Evolutionary conservation across 1,140 invertebrate species (phyloP).

Genomic region (Magallana gigas): DNA sequence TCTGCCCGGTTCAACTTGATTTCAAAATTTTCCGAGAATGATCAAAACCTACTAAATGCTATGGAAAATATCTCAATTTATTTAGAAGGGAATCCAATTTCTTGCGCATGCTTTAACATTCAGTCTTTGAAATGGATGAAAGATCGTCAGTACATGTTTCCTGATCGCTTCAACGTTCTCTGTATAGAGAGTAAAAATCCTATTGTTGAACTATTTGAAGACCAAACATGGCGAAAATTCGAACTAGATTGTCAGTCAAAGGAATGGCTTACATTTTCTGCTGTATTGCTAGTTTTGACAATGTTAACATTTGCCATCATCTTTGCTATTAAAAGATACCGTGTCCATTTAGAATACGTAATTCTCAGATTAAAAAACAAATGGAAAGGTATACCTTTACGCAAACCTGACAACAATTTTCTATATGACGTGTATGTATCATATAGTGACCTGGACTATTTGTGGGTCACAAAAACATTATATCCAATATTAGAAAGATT

Average conservation of each 20-base stretch:
- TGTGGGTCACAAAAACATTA: not conserved
- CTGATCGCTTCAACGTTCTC: not conserved
- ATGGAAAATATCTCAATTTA: not conserved
- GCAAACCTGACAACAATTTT: not conserved
- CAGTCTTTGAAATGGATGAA: not conserved
- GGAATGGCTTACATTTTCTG: not conserved
- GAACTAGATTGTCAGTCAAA: not conserved
- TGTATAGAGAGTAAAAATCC: not conserved
- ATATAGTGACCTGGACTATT: not conserved
- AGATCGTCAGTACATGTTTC: not conserved
- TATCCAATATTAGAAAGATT: not conserved
- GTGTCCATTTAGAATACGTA: not conserved
- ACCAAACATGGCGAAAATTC: not conserved
- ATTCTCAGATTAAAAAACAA: not conserved
- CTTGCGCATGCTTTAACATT: not conserved
- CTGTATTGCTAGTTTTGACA: not conserved
- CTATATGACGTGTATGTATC: not conserved
- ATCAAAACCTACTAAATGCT: not conserved
- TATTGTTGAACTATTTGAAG: not conserved
- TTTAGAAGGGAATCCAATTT: not conserved
- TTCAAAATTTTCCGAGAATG: not conserved
- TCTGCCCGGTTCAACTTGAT: not conserved
- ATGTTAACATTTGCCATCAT: not conserved
- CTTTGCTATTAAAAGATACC: not conserved
- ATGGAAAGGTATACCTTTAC: not conserved